Conservation (phyloP, 2,113 vertebrate genomes). For the Poeciliopsis prolifica region DNA sequence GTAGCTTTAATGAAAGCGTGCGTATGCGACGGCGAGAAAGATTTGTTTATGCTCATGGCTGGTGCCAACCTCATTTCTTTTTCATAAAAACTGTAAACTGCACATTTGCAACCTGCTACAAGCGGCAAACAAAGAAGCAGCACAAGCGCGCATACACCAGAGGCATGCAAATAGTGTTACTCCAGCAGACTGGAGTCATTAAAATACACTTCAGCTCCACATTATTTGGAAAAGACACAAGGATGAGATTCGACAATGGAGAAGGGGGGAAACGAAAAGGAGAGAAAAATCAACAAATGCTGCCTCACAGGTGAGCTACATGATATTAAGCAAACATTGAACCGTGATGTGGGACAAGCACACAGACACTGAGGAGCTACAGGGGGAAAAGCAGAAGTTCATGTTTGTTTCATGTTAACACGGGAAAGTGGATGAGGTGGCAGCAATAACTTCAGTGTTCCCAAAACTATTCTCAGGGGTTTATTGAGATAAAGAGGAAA, state of each 20-base stretch:
- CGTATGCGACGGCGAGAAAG: slow-evolving; percentile 14
- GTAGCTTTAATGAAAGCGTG: background rate
- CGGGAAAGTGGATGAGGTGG: no score
- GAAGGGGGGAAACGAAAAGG: no score
- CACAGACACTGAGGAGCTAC: background rate
- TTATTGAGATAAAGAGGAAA: background rate
- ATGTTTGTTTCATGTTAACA: background rate
- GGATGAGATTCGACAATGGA: background rate
- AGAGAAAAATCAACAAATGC: background rate
- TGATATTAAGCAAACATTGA: background rate
- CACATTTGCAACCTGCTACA: slow-evolving; percentile 69
- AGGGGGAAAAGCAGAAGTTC: background rate
- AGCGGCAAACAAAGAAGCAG: slow-evolving; percentile 48
- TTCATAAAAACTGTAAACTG: slow-evolving; percentile 75
- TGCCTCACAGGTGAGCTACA: background rate
- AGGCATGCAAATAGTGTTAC: background rate
- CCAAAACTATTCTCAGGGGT: background rate
- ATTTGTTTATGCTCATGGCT: slow-evolving; percentile 75
- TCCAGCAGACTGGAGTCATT: background rate
- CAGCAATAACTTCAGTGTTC: background rate
- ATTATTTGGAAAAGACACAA: background rate
- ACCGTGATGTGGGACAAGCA: background rate
- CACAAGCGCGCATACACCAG: background rate
- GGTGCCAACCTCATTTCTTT: slow-evolving; percentile 70
- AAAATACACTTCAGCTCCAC: background rate